Percentiles rank a stretch among this genome's conserved stretches.
Evolutionary conservation across 2,888 invertebrate species (phyloP).

Genomic region (Plusia festucae): DNA sequence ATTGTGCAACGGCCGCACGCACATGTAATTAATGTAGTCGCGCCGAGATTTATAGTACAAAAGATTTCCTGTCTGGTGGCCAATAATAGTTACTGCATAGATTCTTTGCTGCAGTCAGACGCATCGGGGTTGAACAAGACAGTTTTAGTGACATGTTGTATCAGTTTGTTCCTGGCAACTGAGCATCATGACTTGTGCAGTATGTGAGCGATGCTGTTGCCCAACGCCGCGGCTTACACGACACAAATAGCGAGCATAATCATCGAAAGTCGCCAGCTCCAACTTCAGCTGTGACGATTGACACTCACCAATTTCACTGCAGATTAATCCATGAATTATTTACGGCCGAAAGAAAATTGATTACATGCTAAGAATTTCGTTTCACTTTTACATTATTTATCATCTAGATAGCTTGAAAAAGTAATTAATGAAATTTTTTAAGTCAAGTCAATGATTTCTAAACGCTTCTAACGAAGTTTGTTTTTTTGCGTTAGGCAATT

Average conservation of each 20-base stretch:
- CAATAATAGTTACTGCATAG: slow-evolving; percentile 82
- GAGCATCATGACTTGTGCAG: slow-evolving; percentile 80
- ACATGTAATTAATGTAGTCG: slow-evolving; percentile 79
- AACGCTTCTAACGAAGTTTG: slow-evolving; percentile 18
- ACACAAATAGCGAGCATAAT: slow-evolving; percentile 78
- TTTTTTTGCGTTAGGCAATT: slow-evolving; percentile 6
- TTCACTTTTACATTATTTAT: slow-evolving; percentile 52
- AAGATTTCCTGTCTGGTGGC: slow-evolving; percentile 86
- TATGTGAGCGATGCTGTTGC: slow-evolving; percentile 84
- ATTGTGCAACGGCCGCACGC: slow-evolving; percentile 78
- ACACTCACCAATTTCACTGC: slow-evolving; percentile 53
- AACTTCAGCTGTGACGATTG: slow-evolving; percentile 63
- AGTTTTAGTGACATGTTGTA: slow-evolving; percentile 78
- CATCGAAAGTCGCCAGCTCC: slow-evolving; percentile 72
- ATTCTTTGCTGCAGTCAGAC: slow-evolving; percentile 81
- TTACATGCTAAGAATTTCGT: slow-evolving; percentile 33
- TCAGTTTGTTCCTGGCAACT: slow-evolving; percentile 80
- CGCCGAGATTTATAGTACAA: slow-evolving; percentile 84
- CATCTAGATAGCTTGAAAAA: slow-evolving; percentile 38
- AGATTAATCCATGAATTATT: slow-evolving; percentile 54
- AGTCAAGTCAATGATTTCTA: slow-evolving; percentile 10
- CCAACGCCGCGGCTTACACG: slow-evolving; percentile 68
- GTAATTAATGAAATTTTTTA: slow-evolving; percentile 17
- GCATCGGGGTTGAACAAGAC: slow-evolving; percentile 77
- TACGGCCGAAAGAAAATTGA: slow-evolving; percentile 36